phyloP scores from a whole-genome alignment of 1,140 invertebrate species.

The Musca domestica region DNA sequence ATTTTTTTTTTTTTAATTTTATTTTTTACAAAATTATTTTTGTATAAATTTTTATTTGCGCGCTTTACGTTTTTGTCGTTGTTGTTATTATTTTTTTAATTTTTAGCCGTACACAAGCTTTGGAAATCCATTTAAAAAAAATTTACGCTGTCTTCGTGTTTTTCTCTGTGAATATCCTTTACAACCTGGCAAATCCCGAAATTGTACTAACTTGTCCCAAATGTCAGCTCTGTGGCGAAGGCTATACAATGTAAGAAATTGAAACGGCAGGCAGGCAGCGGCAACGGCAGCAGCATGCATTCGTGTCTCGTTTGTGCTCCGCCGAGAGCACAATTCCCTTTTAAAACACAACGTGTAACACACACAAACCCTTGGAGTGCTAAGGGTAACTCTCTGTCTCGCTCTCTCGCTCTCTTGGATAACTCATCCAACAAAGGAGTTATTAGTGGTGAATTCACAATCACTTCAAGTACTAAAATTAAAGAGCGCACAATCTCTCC shows the following conservation, averaged over 20 bases:
- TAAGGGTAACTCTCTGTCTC: neutral
- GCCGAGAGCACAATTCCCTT: neutral
- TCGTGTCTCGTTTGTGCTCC: constrained; percentile 4
- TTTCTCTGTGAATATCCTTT: constrained; percentile 28
- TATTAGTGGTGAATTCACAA: constrained; percentile 1
- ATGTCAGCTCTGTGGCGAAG: constrained; percentile 17
- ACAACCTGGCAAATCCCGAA: constrained; percentile 32
- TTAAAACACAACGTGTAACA: neutral
- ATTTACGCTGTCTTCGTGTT: constrained; percentile 7
- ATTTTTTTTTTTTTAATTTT: constrained; percentile 1
- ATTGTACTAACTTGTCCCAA: constrained; percentile 32
- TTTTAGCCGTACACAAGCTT: neutral
- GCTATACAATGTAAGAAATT: constrained; percentile 17
- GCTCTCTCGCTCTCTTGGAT: neutral
- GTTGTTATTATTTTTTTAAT: constrained; percentile 16
- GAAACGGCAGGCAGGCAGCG: constrained; percentile 5
- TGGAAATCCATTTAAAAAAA: constrained; percentile 1
- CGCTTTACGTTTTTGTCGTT: constrained; percentile 4
- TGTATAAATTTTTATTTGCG: neutral
- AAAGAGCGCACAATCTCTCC: neutral
- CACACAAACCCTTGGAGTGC: neutral
- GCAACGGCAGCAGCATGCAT: neutral
- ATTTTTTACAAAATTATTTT: neutral
- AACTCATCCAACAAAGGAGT: neutral
- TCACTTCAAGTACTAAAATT: neutral